Evolutionary conservation across 2,113 vertebrate species (phyloP).

Genomic region (Phyllostomus discolor): DNA sequence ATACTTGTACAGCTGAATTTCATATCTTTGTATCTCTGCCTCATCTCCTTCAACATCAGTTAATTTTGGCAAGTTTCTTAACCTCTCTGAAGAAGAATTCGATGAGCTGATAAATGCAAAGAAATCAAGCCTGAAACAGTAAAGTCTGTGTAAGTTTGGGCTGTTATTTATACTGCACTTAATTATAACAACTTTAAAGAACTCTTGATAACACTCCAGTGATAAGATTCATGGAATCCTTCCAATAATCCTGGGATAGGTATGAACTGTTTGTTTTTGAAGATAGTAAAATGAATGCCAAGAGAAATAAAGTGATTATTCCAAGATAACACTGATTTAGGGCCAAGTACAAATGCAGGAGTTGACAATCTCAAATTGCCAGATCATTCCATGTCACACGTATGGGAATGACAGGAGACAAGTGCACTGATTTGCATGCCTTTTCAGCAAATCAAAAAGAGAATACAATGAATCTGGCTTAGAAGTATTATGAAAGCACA

Average conservation of each 20-base stretch:
- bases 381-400: neutral
- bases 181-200: neutral
- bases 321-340: neutral
- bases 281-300: neutral
- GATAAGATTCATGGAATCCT: neutral
- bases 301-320: neutral
- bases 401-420: neutral
- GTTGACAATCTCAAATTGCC: no score
- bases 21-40: neutral
- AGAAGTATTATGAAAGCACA: neutral
- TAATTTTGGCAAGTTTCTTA: neutral
- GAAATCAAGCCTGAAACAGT: neutral
- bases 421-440: neutral
- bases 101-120: neutral
- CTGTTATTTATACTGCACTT: neutral
- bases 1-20: neutral
- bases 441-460: neutral
- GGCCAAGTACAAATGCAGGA: neutral
- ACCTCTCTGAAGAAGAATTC: neutral
- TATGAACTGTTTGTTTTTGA: neutral
- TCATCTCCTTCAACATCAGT: neutral
- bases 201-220: neutral
- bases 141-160: neutral
- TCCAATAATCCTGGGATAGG: neutral
- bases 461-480: neutral